Evolutionary conservation across 2,888 invertebrate species (phyloP).

Genomic region (Brachyopa scutellaris): DNA sequence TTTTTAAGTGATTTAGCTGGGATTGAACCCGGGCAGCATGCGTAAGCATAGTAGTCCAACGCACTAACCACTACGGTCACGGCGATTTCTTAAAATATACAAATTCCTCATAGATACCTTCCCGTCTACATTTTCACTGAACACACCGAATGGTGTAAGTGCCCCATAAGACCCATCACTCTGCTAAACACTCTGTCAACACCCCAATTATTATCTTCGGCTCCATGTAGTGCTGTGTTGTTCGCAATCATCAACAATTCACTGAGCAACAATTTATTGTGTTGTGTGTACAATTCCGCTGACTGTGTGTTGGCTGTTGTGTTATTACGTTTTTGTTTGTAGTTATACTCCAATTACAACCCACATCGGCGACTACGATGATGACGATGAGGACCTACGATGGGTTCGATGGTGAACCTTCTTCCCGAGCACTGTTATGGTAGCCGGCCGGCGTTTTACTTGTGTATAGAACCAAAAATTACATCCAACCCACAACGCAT

Average conservation of each 20-base stretch:
- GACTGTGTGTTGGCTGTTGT: constrained; percentile 23
- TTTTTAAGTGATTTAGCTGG: no score
- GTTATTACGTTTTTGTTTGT: constrained; percentile 40
- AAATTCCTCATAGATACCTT: no score
- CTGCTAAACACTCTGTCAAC: constrained; percentile 62
- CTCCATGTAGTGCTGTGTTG: constrained; percentile 11
- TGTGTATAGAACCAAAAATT: constrained; percentile 39
- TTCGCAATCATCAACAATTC: constrained; percentile 55
- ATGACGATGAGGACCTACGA: constrained; percentile 23
- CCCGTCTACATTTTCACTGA: no score
- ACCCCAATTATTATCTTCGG: constrained; percentile 58
- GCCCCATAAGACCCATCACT: constrained; percentile 16
- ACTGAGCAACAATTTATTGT: constrained; percentile 40
- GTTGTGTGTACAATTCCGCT: constrained; percentile 25
- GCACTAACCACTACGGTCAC: no score
- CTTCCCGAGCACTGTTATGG: constrained; percentile 2
- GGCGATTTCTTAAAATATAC: no score
- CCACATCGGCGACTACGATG: constrained; percentile 42
- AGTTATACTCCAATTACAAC: constrained; percentile 68
- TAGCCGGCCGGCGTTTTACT: constrained; percentile 9
- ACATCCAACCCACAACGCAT: constrained; percentile 57
- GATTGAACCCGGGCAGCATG: no score
- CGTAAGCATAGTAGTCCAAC: no score
- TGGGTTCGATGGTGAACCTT: neutral
- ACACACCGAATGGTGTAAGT: neutral